Evolutionary conservation across 2,113 vertebrate species (phyloP).

Genomic region (Baryphthengus martii): DNA sequence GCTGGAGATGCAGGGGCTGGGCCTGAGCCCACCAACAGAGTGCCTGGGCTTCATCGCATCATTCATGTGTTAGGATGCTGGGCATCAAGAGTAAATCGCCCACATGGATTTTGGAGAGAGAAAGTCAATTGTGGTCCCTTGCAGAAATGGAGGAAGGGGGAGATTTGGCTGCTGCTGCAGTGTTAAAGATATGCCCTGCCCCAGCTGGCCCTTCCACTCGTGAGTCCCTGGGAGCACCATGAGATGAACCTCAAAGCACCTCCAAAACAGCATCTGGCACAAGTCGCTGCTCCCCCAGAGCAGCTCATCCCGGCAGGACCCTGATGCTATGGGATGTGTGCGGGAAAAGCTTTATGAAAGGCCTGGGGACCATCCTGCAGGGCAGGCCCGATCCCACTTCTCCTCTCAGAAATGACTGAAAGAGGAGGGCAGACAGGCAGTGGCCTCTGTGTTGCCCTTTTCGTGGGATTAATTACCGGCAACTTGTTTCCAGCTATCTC

Average conservation of each 20-base stretch:
- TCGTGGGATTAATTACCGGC: neutral
- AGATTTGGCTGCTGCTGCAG: neutral
- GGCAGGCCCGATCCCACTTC: neutral
- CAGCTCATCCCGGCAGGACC: accelerated
- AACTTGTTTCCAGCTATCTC: neutral
- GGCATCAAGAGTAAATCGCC: neutral
- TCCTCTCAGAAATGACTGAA: neutral
- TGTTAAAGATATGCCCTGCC: neutral
- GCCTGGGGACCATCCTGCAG: neutral
- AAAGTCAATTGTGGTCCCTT: neutral
- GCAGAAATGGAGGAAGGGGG: neutral
- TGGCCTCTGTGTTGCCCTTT: neutral
- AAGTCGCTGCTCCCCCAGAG: neutral
- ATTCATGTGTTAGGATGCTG: neutral
- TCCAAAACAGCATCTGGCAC: neutral
- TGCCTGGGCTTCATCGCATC: neutral
- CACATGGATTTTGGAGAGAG: neutral
- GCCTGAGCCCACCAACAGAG: neutral
- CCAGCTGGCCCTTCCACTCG: accelerated
- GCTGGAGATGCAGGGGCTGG: neutral
- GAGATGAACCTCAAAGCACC: neutral
- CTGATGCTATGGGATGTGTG: neutral
- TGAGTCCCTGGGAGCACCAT: accelerated
- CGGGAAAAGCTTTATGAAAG: neutral
- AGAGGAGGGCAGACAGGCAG: neutral